Base-by-base conservation (phyloP, 2,113 vertebrate genomes). In the Corydoras sp. region DNA sequence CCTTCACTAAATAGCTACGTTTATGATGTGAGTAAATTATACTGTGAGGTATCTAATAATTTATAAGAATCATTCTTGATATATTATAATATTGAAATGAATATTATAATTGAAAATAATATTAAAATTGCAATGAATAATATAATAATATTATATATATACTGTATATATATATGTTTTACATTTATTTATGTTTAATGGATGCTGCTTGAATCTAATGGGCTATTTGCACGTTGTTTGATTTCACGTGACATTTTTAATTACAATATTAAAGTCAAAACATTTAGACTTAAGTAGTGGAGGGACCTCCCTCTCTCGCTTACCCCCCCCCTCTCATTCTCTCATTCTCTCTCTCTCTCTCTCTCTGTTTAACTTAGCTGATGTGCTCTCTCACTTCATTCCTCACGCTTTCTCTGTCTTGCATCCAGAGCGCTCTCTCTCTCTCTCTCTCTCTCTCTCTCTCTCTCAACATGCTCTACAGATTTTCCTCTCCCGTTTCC, bases 351-450 rank as follows among this genome's bases (percentile, higher is more conserved):
- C 67, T 69, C 35, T 59, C 67, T 49, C 48, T 61, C 18, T 51
- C 35, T 43, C 10, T 48, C 15, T 60, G 31, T 53, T 32, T 63
- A 63, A 31, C 30, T 63, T 14, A 13, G 49, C 50, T 51, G 30
- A 14, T 51, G 30, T 48, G 56, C 82, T 77, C 75, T 72, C 72
- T 72, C 69, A 63, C 76, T 78, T 58, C 31, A 32, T 68, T 18
- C 10, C 68, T 73, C 76, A 30, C 67, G 31, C 65, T 72, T 63
- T 56, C 73, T 63, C 31, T 43, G 35, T 43, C 35, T 43, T 4
- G 35, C 35, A 43, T 43, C 35, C 35, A 5, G 35, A 43, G 35
- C 18, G 18, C 35, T 61, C 50, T 59, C 71, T 65, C 62, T 64
- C 71, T 70, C 50, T 59, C 71, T 65, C 62, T 64, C 71, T 70